phyloP scores from a whole-genome alignment of 2,888 invertebrate genomes.

The Leistus spinibarbis region DNA sequence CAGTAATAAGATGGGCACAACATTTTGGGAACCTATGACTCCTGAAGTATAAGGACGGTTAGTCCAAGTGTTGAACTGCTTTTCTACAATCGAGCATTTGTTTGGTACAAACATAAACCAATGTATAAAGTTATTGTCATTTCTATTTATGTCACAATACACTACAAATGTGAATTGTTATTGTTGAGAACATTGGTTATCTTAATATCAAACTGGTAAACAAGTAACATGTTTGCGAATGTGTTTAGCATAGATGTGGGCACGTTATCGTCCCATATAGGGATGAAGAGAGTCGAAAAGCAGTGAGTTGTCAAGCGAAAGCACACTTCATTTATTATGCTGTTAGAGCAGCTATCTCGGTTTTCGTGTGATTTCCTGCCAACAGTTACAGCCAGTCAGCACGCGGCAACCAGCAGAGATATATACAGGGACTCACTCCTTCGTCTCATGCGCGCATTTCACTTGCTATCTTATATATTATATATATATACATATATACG shows the following conservation, averaged over 20 bases:
- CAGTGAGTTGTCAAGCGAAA: constrained; percentile 41
- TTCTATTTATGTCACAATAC: not conserved
- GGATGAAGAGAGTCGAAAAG: constrained; percentile 6
- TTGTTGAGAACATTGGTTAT: not conserved
- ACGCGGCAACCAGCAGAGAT: constrained; percentile 10
- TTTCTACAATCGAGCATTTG: no score
- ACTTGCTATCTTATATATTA: not conserved
- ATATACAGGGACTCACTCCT: constrained; percentile 10
- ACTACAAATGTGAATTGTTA: not conserved
- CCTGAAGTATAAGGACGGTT: no score
- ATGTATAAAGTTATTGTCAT: not conserved
- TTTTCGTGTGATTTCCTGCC: constrained; percentile 60
- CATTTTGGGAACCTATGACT: no score
- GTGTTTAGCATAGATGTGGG: constrained; percentile 2
- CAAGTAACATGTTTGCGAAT: constrained; percentile 27
- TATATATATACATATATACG: not conserved
- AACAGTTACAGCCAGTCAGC: constrained; percentile 54
- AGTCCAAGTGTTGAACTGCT: no score
- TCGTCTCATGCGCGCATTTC: not conserved
- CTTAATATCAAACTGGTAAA: constrained; percentile 4
- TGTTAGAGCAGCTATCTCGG: constrained; percentile 56
- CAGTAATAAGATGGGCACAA: no score
- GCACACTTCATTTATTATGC: constrained; percentile 59
- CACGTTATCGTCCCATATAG: constrained; percentile 38
- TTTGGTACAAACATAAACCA: not conserved